phyloP scores from a whole-genome alignment of 2,113 vertebrate genomes.

The Megaceryle maxima region DNA sequence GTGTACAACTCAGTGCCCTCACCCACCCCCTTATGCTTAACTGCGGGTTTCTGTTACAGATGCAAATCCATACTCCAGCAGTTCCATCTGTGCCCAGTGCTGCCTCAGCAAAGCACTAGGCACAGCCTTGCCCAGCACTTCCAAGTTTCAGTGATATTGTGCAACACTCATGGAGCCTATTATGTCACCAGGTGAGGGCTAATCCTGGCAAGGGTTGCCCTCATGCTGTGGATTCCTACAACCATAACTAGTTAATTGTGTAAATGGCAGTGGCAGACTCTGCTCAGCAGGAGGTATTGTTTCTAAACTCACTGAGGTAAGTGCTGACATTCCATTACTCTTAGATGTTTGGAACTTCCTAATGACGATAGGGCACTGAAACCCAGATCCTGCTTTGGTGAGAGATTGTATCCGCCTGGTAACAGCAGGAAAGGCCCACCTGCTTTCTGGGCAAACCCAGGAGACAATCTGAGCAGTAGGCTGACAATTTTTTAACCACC shows the following conservation, averaged over 20 bases:
- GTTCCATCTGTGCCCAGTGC: not conserved
- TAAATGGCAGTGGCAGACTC: not conserved
- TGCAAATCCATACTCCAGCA: fast-evolving
- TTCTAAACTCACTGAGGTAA: not conserved
- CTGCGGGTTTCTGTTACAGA: not conserved
- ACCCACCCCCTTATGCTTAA: not conserved
- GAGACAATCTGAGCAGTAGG: not conserved
- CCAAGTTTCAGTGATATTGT: fast-evolving
- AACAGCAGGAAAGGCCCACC: not conserved
- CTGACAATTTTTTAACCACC: not conserved
- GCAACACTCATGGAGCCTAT: no score
- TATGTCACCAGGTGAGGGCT: fast-evolving
- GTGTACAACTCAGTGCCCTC: fast-evolving
- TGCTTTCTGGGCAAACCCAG: not conserved
- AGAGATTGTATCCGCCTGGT: no score
- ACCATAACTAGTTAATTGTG: not conserved
- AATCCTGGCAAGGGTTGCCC: not conserved
- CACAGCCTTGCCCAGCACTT: not conserved
- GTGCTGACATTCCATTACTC: not conserved
- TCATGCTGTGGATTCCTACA: fast-evolving
- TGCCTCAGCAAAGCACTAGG: not conserved
- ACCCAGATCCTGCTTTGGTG: not conserved
- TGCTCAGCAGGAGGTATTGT: not conserved
- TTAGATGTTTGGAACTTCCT: not conserved
- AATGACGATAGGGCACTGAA: not conserved